Conservation (phyloP, 2,888 invertebrate genomes). For the Masnerella sp. region DNA sequence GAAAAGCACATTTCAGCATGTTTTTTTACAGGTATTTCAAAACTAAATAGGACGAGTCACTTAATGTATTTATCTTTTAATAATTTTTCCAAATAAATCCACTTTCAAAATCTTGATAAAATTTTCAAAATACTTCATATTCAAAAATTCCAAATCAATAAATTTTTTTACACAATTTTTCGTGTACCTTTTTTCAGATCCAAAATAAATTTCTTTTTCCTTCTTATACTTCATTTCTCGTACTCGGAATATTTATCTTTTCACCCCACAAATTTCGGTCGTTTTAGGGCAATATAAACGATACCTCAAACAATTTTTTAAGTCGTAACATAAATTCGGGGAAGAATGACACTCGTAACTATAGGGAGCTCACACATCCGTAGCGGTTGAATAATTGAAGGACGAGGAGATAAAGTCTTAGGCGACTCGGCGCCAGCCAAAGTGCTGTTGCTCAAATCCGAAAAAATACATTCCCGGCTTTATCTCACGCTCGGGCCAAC, state of each 20-base stretch:
- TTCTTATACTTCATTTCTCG: too few species aligned
- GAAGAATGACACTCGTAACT: conserved; percentile 25
- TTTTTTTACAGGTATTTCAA: not conserved
- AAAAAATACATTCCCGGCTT: conserved; percentile 43
- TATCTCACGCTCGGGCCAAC: conserved; percentile 9
- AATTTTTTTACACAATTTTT: too few species aligned
- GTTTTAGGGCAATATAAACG: conserved; percentile 1
- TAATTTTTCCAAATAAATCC: too few species aligned
- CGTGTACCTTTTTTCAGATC: too few species aligned
- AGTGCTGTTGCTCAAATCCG: conserved; percentile 40
- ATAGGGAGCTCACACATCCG: conserved; percentile 20
- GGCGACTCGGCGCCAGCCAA: conserved; percentile 48
- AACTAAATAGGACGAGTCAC: not conserved
- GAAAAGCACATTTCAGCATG: not conserved
- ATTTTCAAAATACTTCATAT: too few species aligned
- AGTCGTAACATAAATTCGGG: conserved; percentile 26
- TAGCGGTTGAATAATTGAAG: conserved; percentile 39
- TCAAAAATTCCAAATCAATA: too few species aligned
- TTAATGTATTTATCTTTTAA: not conserved
- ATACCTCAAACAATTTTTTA: conserved; percentile 23
- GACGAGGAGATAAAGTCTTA: conserved; percentile 37
- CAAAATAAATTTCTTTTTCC: too few species aligned
- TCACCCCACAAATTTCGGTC: not conserved
- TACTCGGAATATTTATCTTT: not conserved
- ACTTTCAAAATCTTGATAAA: too few species aligned